These are phyloP conservation scores for Mormoops blainvillei DNA, from an alignment of 2,113 vertebrate genomes.

Conservation along the genomic window DNA sequence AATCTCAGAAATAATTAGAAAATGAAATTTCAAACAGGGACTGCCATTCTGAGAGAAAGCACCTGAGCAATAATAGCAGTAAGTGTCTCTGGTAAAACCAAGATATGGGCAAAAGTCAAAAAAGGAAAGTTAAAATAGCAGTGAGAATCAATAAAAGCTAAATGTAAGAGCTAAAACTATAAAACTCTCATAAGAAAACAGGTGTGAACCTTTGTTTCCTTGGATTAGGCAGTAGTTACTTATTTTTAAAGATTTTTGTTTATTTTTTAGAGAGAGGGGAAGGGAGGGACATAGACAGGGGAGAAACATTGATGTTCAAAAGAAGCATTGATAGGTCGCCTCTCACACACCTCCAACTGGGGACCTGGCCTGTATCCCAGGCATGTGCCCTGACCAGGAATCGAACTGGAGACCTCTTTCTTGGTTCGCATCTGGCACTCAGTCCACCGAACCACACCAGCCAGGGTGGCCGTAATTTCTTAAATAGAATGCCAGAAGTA, in stretches of 20 bases:
- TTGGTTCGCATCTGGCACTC: too few species aligned
- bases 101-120: neutral
- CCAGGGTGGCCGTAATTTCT: too few species aligned
- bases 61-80: neutral
- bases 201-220: neutral
- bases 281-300: too few species aligned
- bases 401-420: too few species aligned
- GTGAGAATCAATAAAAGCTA: neutral
- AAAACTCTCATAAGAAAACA: neutral
- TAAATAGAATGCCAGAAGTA: neutral
- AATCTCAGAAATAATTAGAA: conserved; percentile 3
- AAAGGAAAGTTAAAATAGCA: neutral
- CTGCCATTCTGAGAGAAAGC: neutral
- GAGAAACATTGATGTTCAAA: too few species aligned
- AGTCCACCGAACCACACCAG: too few species aligned
- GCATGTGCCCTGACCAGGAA: too few species aligned
- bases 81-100: neutral
- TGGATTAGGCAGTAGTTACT: neutral
- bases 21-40: neutral
- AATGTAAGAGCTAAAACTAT: neutral
- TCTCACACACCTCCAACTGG: too few species aligned
- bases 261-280: too few species aligned
- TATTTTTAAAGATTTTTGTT: too few species aligned
- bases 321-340: too few species aligned
- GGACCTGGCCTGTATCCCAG: too few species aligned